Base-by-base conservation (phyloP, 92 coral and sea anemone genomes). In the Porites evermanni region DNA sequence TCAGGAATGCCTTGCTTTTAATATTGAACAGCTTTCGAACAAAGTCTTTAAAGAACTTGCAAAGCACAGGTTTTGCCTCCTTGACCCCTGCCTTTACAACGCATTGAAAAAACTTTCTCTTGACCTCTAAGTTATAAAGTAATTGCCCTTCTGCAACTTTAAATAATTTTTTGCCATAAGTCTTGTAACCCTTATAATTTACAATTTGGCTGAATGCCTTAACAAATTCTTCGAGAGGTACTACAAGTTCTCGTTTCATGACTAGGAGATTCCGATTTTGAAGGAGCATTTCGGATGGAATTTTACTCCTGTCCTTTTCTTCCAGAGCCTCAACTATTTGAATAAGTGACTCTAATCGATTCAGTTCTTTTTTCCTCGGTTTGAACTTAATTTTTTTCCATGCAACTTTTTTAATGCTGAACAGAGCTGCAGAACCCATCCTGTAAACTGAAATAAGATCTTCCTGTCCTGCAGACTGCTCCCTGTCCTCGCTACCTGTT, bases 1-100 rank as follows among this genome's bases (percentile, higher is more conserved):
- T 83, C 47, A 83, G 67, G 63, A 83, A 83, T 9, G 80, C 87
- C 58, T 72, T 83, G 67, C 87, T 72, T 38, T 75, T 76, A 17
- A 52, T 74, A 67, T 83, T 74, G 26, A 83, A 83, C 64, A 83
- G 29, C 79, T 72, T 83, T 18, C 13, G 76, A 54, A 52, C 24
- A 32, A 83, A 72, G 17, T 83, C 87, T 72, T 72, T 83, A 19
- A 67, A 44, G 17, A 83, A 83, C 59, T 53, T 20, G 56, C 74
- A 72, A 17, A 83, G 26, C 18, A 72, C 79, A 72, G 69, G 60
- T 72, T 73, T 79, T 53, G 26, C 38, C 44, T 63, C 83, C 60
- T 64, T 56, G 54, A 78, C 68, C 38, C 83, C 69, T 26, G 32
- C 68, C 53, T 61, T 32, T 52, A 23, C 71, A 17, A 67, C 20